Evolutionary conservation across 2,888 invertebrate species (phyloP), one percentile per base, ranked within the genome.

Genomic region (Cabera pusaria): DNA sequence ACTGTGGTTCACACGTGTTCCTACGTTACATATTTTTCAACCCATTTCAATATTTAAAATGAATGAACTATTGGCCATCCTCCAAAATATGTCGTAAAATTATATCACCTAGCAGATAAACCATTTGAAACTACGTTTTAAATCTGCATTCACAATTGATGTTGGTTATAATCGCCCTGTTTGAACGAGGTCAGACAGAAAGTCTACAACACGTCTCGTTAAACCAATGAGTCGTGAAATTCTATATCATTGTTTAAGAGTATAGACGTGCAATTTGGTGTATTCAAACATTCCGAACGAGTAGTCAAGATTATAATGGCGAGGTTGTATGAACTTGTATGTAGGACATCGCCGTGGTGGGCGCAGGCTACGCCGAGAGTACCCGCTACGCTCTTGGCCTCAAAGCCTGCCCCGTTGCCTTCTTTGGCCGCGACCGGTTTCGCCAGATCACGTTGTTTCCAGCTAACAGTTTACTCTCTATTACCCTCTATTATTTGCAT

Each of bases 341-440:
- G 79, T 85, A 81, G 85, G 80, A 70, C 70, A 62, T 5, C 44
- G 45, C 44, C 32, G 46, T 49, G 41, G 53, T 42, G 47, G 35
- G 51, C 52, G 44, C 46, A 35, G 32, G 29, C 41, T 21, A 17
- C 31, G 16, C 10, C 46, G 47, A 47, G 59, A 64, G 57, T 51
- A 12, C 17, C 52, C 53, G 58, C 60, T 62, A 70, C 72, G 65
- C 72, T 72, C 77, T 79, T 84, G 77, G 83, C 87, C 4, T 79
- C 79, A 76, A 76, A 78, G 70, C 64, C 64, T 64, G 72, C 77
- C 75, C 80, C 76, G 84, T 77, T 80, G 59, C 85, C 86, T 77
- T 86, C 78, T 85, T 83, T 77, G 85, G 74, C 49, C 58, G 60
- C 67, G 72, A 86, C 87, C 85, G 87, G 87, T 86, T 86, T 72